These are phyloP conservation scores for Argya squamiceps DNA, from an alignment of 2,797 vertebrate species.

Conservation along the genomic window DNA sequence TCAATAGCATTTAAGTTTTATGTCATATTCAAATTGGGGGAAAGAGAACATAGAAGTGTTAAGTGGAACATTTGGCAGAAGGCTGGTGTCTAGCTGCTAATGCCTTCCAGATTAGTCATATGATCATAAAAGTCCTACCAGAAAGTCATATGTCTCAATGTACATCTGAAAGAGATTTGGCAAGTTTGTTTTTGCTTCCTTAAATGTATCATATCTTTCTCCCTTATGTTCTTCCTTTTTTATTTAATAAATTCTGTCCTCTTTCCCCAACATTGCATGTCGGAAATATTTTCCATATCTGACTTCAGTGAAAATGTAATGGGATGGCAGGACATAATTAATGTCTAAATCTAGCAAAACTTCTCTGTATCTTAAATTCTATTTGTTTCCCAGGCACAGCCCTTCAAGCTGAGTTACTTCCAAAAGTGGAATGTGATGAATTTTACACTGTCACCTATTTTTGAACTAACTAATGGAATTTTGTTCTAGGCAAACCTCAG, in stretches of 20 bases:
- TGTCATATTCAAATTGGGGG: background rate
- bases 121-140: background rate
- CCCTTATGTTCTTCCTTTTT: background rate
- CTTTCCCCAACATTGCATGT: accelerated
- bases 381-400: background rate
- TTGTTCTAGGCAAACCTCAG: background rate
- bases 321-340: background rate
- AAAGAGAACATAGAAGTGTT: background rate
- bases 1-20: background rate
- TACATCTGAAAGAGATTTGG: background rate
- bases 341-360: background rate
- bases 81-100: background rate
- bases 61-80: constrained; percentile 9
- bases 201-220: background rate
- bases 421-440: background rate
- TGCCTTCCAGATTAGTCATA: constrained; percentile 25
- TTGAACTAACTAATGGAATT: background rate
- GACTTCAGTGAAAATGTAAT: background rate
- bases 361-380: background rate
- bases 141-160: background rate
- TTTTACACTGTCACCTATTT: background rate
- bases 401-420: background rate
- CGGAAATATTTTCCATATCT: background rate
- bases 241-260: background rate
- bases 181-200: background rate